Evolutionary conservation across 2,888 invertebrate genomes (phyloP).

Genomic region (Chloroclystis v-ata): DNA sequence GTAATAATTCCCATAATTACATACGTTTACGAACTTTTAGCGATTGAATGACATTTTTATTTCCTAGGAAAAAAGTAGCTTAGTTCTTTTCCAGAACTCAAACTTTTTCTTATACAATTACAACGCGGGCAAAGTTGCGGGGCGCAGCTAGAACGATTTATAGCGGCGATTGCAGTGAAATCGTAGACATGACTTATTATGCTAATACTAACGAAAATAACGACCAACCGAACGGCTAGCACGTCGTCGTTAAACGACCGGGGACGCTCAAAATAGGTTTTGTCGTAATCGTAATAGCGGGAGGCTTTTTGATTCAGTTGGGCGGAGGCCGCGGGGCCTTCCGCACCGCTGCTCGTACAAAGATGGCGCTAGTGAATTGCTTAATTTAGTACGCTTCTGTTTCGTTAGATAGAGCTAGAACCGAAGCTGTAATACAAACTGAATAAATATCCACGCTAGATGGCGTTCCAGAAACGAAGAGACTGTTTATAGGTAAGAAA

Average conservation of each 20-base stretch:
- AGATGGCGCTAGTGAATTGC: conserved; percentile 53
- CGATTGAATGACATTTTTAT: too few relatives aligned
- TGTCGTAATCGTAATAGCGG: conserved; percentile 45
- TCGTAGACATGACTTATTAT: too few relatives aligned
- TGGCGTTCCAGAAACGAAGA: conserved; percentile 46
- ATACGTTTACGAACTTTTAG: too few relatives aligned
- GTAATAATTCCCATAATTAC: too few relatives aligned
- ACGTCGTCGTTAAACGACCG: conserved; percentile 37
- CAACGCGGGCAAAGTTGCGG: too few relatives aligned
- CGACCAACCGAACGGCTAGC: conserved; percentile 48
- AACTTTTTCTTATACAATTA: too few relatives aligned
- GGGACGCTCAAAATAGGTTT: conserved; percentile 48
- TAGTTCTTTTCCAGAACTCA: too few relatives aligned
- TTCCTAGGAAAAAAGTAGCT: too few relatives aligned
- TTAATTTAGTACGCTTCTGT: conserved; percentile 35
- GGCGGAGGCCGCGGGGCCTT: conserved; percentile 54
- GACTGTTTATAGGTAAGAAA: conserved; percentile 37
- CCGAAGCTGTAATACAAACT: conserved; percentile 27
- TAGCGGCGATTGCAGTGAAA: conserved; percentile 26
- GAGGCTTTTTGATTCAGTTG: conserved; percentile 57
- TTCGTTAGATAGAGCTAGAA: conserved; percentile 56
- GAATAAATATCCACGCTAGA: conserved; percentile 45
- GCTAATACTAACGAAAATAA: conserved; percentile 60
- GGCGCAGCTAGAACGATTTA: too few relatives aligned
- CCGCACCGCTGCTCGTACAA: conserved; percentile 39